phyloP scores from a whole-genome alignment of 2,888 invertebrate species.

The Thyatira batis region DNA sequence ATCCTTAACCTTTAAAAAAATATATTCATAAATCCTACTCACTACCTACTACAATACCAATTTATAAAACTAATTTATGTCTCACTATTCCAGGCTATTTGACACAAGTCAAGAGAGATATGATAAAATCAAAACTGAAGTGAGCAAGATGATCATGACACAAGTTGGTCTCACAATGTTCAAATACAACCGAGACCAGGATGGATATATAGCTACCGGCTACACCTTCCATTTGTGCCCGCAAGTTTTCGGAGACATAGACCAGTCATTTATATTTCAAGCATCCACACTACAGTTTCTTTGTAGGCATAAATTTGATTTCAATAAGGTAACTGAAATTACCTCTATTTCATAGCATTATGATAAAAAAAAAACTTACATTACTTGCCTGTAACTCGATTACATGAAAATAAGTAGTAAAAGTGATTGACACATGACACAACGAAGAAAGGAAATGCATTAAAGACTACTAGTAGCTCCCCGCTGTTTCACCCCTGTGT shows the following conservation, averaged over 20 bases:
- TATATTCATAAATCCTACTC: no score
- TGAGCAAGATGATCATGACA: conserved; percentile 80
- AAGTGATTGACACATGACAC: no score
- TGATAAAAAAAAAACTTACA: neutral
- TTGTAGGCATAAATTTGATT: conserved; percentile 85
- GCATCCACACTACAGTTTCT: conserved; percentile 85
- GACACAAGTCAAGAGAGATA: conserved; percentile 69
- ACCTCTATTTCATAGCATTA: conserved; percentile 9
- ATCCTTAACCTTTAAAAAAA: neutral
- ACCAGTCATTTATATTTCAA: conserved; percentile 84
- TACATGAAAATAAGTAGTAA: no score
- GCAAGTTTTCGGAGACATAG: conserved; percentile 82
- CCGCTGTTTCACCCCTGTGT: no score
- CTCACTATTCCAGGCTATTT: conserved; percentile 60
- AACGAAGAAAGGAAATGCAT: no score
- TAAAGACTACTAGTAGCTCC: no score
- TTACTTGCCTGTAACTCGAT: no score
- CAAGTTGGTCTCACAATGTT: conserved; percentile 88
- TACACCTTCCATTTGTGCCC: conserved; percentile 88
- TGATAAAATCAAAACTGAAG: conserved; percentile 57
- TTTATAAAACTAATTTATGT: neutral
- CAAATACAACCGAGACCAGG: conserved; percentile 79
- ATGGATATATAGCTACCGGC: conserved; percentile 81
- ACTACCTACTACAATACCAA: no score
- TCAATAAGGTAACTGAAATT: conserved; percentile 90